Conservation (phyloP, 1,140 invertebrate genomes). For the Branchinecta lindahli region DNA sequence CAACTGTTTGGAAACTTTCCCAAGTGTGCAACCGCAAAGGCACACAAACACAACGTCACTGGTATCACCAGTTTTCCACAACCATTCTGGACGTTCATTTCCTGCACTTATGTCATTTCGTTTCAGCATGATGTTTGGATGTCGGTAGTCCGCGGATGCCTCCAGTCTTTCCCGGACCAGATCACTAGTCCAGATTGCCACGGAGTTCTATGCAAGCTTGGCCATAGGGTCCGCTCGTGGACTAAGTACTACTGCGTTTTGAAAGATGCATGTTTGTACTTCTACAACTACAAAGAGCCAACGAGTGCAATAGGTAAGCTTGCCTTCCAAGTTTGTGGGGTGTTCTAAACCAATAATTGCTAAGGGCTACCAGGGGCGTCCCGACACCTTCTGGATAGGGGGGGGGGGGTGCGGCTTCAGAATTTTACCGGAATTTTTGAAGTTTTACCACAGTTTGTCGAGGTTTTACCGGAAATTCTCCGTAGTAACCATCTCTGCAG, state of each 20-base stretch:
- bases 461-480: not conserved
- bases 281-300: constrained; percentile 73
- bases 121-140: constrained; percentile 57
- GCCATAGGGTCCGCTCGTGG: constrained; percentile 55
- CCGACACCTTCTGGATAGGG: not conserved
- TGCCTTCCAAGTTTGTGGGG: not conserved
- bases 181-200: constrained; percentile 73
- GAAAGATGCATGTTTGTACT: constrained; percentile 87
- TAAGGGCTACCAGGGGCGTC: not conserved
- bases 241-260: constrained; percentile 80
- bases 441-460: not conserved
- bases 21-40: no score
- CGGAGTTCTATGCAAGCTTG: constrained; percentile 69
- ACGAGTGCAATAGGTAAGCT: constrained; percentile 64
- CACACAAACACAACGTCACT: no score
- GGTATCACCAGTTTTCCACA: no score
- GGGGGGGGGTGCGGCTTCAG: not conserved
- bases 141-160: constrained; percentile 42
- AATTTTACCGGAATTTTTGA: not conserved
- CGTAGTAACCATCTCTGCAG: not conserved
- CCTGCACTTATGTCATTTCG: constrained; percentile 4
- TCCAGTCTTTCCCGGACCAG: constrained; percentile 33
- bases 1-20: no score
- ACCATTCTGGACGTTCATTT: no score
- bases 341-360: not conserved